Percentiles rank a stretch among this genome's conserved stretches.
Evolutionary conservation across 1,140 invertebrate species (phyloP).

Genomic region (Sweltsa coloradensis): DNA sequence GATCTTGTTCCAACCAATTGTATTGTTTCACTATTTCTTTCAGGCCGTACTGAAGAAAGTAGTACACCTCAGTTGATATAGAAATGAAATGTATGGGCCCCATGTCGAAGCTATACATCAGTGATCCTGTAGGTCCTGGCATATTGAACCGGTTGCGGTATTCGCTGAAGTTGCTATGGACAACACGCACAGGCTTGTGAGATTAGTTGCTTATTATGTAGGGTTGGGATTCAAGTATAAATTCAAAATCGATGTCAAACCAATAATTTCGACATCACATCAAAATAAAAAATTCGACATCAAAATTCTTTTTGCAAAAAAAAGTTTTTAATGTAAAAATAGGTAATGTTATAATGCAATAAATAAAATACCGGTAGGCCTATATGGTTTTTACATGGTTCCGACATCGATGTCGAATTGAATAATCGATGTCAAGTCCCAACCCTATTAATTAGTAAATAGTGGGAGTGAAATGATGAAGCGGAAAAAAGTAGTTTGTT

Average conservation of each 20-base stretch:
- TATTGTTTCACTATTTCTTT: slow-evolving; percentile 76
- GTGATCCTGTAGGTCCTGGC: slow-evolving; percentile 60
- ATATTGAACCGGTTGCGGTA: slow-evolving; percentile 78
- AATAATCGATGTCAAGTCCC: not conserved
- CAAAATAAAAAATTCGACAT: not conserved
- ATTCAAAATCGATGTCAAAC: not conserved
- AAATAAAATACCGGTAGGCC: not conserved
- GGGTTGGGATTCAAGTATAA: too few species aligned
- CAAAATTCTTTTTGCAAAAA: not conserved
- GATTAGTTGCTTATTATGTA: not conserved
- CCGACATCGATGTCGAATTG: not conserved
- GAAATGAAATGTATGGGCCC: slow-evolving; percentile 86
- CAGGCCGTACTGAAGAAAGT: slow-evolving; percentile 77
- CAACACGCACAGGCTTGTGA: slow-evolving; percentile 14
- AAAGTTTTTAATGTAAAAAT: not conserved
- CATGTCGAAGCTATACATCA: slow-evolving; percentile 83
- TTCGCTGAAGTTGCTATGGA: slow-evolving; percentile 75
- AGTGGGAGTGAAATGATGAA: not conserved
- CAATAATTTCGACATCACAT: not conserved
- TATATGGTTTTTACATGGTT: not conserved
- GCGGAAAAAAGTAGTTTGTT: not conserved
- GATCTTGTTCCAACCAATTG: slow-evolving; percentile 76
- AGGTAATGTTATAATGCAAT: not conserved
- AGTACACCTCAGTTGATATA: slow-evolving; percentile 91
- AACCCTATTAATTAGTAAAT: not conserved